Evolutionary conservation across 2,888 invertebrate genomes (phyloP), one percentile per base, ranked within the genome.

Genomic region (Brachyptera putata): DNA sequence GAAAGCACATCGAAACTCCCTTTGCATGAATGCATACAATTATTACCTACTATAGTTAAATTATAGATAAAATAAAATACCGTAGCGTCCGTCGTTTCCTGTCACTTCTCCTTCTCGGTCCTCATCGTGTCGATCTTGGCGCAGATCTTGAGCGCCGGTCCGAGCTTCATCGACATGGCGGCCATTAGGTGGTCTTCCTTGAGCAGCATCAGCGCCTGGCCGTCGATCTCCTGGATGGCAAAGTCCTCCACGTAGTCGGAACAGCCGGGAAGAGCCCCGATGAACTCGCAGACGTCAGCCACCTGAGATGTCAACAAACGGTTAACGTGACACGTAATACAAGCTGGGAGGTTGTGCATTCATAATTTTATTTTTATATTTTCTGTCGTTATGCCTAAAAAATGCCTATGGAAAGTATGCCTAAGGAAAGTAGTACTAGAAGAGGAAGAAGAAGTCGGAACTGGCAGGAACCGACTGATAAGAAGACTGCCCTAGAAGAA

Each of bases 111-210:
- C 53, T 67, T 67, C 65, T 86, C 87, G 2, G 85, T 81, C 39
- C 88, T 79, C 80, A 93, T 86, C 1, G 87, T 82, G 72, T 93
- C 91, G 62, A 96, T 95, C 74, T 89, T 88, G 43, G 93, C 92
- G 67, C 95, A 95, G 61, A 97, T 94, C 77, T 97, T 97, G 57
- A 97, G 80, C 1, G 96, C 96, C 0, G 96, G 96, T 0, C 96
- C 96, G 18, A 97, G 81, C 72, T 96, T 95, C 86, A 97, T 96
- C 61, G 87, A 89, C 82, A 97, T 92, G 5, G 95, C 91, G 66
- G 90, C 88, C 77, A 96, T 95, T 26, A 97, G 80, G 75, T 97
- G 96, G 70, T 95, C 95, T 66, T 94, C 94, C 70, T 93, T 91
- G 56, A 97, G 83, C 57, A 97, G 78, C 77, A 96, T 82, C 62